Percentiles rank a stretch among this genome's conserved stretches.
Evolutionary conservation across 2,113 vertebrate genomes (phyloP).

Genomic region (Strix uralensis): DNA sequence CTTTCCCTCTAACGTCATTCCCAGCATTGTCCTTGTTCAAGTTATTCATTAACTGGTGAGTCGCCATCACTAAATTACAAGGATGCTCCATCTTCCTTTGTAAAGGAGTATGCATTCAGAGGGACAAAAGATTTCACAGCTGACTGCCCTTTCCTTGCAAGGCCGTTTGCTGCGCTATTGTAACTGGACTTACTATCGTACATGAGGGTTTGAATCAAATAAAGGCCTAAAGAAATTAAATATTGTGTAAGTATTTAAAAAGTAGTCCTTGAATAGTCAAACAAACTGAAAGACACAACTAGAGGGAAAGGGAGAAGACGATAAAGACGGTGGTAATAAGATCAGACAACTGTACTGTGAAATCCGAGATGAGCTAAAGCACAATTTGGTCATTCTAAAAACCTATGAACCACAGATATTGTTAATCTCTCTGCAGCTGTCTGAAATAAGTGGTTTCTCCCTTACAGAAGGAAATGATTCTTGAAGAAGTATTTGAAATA

Average conservation of each 20-base stretch:
- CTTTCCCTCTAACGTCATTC: neutral
- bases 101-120: neutral
- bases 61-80: neutral
- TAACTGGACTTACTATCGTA: neutral
- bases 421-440: neutral
- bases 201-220: neutral
- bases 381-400: slow-evolving; percentile 20
- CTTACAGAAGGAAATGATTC: neutral
- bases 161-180: neutral
- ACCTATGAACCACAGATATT: neutral
- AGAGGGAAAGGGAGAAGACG: neutral
- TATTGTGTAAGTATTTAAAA: neutral
- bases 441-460: slow-evolving; percentile 15
- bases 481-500: slow-evolving; percentile 1
- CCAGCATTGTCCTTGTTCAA: neutral
- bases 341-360: neutral
- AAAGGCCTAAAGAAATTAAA: neutral
- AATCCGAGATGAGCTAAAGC: neutral
- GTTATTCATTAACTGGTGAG: neutral
- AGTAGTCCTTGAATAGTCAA: neutral
- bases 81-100: neutral
- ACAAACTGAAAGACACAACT: neutral
- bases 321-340: neutral
- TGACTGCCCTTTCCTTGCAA: neutral
- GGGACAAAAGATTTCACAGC: neutral